Evolutionary conservation across 2,113 vertebrate species (phyloP).

Genomic region (Rhadina sibilatrix): DNA sequence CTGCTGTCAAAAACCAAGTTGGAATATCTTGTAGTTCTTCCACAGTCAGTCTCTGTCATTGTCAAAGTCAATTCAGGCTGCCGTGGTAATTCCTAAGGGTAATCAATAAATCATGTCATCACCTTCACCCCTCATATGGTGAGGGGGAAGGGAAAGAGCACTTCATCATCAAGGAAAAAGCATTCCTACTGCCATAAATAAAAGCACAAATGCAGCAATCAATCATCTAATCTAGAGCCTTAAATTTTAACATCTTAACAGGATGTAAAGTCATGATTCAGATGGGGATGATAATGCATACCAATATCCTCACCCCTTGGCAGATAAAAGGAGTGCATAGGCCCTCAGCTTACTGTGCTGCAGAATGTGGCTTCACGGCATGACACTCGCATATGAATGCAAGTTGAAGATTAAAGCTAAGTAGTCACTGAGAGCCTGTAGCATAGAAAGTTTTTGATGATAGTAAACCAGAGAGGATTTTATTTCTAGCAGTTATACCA

Average conservation of each 20-base stretch:
- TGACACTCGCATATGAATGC: constrained; percentile 6
- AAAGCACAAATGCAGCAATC: constrained; percentile 74
- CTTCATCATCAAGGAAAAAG: constrained; percentile 72
- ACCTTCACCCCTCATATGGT: constrained; percentile 67
- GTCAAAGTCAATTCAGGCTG: constrained; percentile 73
- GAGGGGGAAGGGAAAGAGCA: constrained; percentile 39
- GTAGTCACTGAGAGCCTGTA: constrained; percentile 11
- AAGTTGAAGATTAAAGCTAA: constrained; percentile 66
- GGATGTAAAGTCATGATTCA: constrained; percentile 75
- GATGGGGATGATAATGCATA: constrained; percentile 53
- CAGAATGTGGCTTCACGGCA: background rate
- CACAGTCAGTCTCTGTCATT: constrained; percentile 71
- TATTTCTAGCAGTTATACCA: background rate
- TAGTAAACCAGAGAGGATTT: constrained; percentile 41
- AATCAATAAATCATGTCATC: constrained; percentile 79
- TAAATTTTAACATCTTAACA: constrained; percentile 74
- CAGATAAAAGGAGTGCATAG: constrained; percentile 47
- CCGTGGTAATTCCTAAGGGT: constrained; percentile 69
- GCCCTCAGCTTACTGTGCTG: background rate
- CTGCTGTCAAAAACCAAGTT: constrained; percentile 38
- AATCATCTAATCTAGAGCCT: constrained; percentile 69
- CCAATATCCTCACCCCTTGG: constrained; percentile 5
- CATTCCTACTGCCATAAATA: constrained; percentile 66
- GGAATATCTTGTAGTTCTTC: constrained; percentile 62
- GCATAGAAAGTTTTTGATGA: constrained; percentile 15